These are phyloP conservation scores for Ploceus nigricollis DNA, from an alignment of 2,113 vertebrate species.

Conservation along the genomic window DNA sequence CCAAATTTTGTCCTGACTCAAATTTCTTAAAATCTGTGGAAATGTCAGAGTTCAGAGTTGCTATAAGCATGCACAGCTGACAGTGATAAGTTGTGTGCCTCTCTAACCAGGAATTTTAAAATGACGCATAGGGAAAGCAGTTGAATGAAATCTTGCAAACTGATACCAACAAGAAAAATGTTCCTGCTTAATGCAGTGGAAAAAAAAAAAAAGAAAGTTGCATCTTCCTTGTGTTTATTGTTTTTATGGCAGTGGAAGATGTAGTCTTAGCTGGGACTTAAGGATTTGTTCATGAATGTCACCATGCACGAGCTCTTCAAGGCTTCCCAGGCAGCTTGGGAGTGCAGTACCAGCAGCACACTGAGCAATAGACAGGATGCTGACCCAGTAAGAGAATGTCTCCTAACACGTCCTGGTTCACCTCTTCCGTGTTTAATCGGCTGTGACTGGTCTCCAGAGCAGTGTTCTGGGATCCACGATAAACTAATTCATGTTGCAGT, in stretches of 20 bases:
- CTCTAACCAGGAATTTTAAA: not conserved
- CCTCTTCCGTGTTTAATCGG: fast-evolving
- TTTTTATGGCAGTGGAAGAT: not conserved
- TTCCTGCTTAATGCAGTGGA: not conserved
- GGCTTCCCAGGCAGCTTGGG: not conserved
- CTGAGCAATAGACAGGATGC: not conserved
- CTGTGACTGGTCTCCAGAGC: not conserved
- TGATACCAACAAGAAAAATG: conserved; percentile 20
- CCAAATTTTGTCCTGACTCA: not conserved
- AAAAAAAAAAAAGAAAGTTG: not conserved
- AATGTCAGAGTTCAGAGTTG: conserved; percentile 17
- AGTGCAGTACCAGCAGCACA: not conserved
- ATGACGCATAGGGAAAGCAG: not conserved
- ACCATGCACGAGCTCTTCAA: fast-evolving
- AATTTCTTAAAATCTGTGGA: conserved; percentile 33
- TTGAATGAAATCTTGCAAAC: not conserved
- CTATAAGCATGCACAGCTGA: not conserved
- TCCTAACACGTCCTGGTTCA: not conserved
- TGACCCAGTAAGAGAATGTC: not conserved
- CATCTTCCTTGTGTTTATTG: not conserved
- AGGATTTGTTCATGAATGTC: not conserved
- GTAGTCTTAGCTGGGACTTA: not conserved
- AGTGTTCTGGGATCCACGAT: not conserved
- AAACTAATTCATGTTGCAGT: not conserved
- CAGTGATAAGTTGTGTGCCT: conserved; percentile 19